Percentiles rank a stretch among this genome's conserved stretches.
These are phyloP conservation scores for Eublepharis macularius DNA, from an alignment of 2,113 vertebrate species.

Conservation along the genomic window DNA sequence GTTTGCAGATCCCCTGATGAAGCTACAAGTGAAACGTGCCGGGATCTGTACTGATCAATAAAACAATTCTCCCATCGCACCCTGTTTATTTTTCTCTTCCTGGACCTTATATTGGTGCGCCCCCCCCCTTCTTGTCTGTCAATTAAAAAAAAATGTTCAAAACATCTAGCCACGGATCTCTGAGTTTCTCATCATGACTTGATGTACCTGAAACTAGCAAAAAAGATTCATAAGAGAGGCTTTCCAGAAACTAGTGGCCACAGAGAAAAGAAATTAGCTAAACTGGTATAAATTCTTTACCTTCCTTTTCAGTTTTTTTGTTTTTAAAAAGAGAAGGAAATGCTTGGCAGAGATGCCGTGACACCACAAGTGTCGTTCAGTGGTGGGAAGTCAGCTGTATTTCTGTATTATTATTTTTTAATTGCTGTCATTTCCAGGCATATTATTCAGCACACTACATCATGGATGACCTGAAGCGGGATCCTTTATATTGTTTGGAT, in stretches of 20 bases:
- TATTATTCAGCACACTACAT: constrained; percentile 75
- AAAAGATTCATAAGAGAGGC: neutral
- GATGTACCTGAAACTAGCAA: neutral
- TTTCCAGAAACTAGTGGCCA: neutral
- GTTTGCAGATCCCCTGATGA: no score
- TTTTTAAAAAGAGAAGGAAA: neutral
- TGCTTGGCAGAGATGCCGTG: neutral
- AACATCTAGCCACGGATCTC: no score
- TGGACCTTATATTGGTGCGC: no score
- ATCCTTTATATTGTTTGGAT: constrained; percentile 78
- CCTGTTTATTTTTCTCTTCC: no score
- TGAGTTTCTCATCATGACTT: neutral
- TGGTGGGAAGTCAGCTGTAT: neutral
- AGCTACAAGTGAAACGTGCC: no score
- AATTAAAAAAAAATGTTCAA: no score
- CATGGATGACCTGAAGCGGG: constrained; percentile 80
- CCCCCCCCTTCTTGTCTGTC: no score
- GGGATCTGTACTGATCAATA: no score
- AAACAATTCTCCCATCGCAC: no score
- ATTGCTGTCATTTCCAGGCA: constrained; percentile 54
- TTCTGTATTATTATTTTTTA: neutral
- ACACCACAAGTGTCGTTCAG: neutral
- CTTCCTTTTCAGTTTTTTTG: neutral
- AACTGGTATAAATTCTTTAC: neutral
- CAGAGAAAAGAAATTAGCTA: neutral